phyloP scores from a whole-genome alignment of 2,888 invertebrate species.

The Onthophagus sagittarius region DNA sequence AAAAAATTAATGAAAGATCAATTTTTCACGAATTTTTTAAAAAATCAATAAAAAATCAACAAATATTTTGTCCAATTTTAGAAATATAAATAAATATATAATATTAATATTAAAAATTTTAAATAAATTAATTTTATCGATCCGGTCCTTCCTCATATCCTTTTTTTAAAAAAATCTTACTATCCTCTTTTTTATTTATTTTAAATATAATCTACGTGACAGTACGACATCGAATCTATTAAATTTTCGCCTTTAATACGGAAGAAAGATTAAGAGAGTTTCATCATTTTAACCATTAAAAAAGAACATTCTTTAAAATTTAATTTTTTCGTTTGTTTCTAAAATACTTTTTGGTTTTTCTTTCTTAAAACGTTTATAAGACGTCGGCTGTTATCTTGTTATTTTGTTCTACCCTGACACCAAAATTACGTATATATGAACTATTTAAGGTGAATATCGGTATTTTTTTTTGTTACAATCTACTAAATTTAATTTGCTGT shows the following conservation, averaged over 20 bases:
- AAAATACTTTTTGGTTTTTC: background rate
- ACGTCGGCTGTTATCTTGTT: slow-evolving; percentile 25
- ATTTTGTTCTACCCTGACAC: slow-evolving; percentile 71
- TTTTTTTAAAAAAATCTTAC: background rate
- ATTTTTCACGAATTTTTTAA: too few relatives aligned
- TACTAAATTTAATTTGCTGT: slow-evolving; percentile 16
- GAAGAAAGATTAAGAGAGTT: slow-evolving; percentile 34
- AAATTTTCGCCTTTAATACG: slow-evolving; percentile 31
- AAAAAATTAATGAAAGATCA: too few relatives aligned
- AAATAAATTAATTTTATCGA: too few relatives aligned
- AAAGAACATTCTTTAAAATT: slow-evolving; percentile 23
- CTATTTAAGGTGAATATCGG: slow-evolving; percentile 58
- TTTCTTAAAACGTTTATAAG: background rate
- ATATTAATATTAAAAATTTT: too few relatives aligned
- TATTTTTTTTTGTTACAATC: slow-evolving; percentile 37
- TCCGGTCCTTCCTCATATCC: background rate
- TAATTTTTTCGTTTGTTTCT: background rate
- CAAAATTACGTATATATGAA: slow-evolving; percentile 82
- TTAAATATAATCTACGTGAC: slow-evolving; percentile 32
- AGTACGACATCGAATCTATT: slow-evolving; percentile 43
- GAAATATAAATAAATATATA: too few relatives aligned
- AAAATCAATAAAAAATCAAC: too few relatives aligned
- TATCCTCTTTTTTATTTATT: background rate
- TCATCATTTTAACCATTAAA: slow-evolving; percentile 25
- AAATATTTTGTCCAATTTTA: too few relatives aligned